Evolutionary conservation across 2,888 invertebrate genomes (phyloP), one percentile per base, ranked within the genome.

Genomic region (Bellardia bayeri): DNA sequence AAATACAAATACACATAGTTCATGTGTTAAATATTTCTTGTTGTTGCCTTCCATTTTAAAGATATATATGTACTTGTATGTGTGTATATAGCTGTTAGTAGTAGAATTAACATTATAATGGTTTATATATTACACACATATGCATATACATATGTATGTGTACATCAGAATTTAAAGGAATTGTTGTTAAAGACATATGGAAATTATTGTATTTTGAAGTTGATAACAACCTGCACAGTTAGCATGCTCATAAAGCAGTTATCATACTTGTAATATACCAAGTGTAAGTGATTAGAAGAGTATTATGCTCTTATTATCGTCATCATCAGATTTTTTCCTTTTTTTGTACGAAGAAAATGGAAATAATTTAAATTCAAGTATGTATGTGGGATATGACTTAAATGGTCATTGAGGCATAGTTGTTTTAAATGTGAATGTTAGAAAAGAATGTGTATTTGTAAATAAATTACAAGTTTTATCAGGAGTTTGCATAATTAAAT

Each of bases 191-290:
- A 54, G 69, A 63, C 74, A 69, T 68, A 81, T 83, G 63, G 16
- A 86, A 86, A 88, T 81, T 76, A 86, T 84, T 86, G 58, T 81
- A 71, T 76, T 79, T 88, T 80, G 45, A 74, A 51, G 75, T n/a
- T 75, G 69, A 64, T 58, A 79, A 66, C 56, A 79, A 80, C 68
- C 69, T 82, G 63, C 68, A 61, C 58, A 66, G 54, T 75, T 72
- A 71, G 72, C 42, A 9, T 33, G 66, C 49, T 63, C 30, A 61
- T 51, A 33, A 23, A 76, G n/a, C 66, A 78, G 71, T 85, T 83
- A 69, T 63, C 49, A 45, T 58, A 49, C 23, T 66, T 11, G 58
- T 58, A 68, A 49, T 61, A 49, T 49, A 64, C 14, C 64, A 72
- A 66, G 40, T 58, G 64, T 64, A 58, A 84, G 56, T 72, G 49